Base-by-base conservation (phyloP, 2,797 vertebrate species). In the Siniperca undulata region DNA sequence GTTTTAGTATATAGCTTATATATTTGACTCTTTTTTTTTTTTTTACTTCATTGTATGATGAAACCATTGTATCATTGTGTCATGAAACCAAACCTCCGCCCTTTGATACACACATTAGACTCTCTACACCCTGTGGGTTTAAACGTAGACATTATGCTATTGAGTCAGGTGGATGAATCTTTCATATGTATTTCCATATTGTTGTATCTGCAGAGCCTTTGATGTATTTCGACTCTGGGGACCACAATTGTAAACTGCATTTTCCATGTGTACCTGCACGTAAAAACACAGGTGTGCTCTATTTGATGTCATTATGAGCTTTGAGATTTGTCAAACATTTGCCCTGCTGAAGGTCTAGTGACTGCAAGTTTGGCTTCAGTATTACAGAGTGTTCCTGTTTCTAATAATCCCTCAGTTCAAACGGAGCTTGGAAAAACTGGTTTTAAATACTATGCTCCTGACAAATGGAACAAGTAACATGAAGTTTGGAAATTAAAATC, bases 301-400 rank as follows among this genome's bases (percentile, higher is more conserved):
- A 1, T 66, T 60, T 74, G 34, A 34, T 14, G 17, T 30, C 42
- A 76, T 13, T 20, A 27, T 64, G 48, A 52, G 50, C 50, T 58
- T 36, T 76, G 61, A 56, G 1, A 67, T 58, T 44, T 76, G 60
- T 61, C 36, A 60, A 42, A 77, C 22, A 68, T 52, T 65, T 61
- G 11, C 42, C 24, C 42, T 1, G 3, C 3, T 66, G 9, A 59
- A 4, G 14, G 20, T 52, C 22, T 36, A n/a, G 22, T 46, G 38
- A 58, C 34, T 62, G 36, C 17, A 53, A 66, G 19, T 30, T 20
- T 24, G 42, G 14, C 40, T 59, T 79, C 61, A 58, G 79, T 48
- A 50, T 52, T 27, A 50, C 27, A 68, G 5, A 22, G n/a, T 6
- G 3, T 38, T 64, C 11, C 27, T 14, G 34, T 70, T 52, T 44